Conservation (phyloP, 2,888 invertebrate genomes). For the Trypoxylon attenuatum region DNA sequence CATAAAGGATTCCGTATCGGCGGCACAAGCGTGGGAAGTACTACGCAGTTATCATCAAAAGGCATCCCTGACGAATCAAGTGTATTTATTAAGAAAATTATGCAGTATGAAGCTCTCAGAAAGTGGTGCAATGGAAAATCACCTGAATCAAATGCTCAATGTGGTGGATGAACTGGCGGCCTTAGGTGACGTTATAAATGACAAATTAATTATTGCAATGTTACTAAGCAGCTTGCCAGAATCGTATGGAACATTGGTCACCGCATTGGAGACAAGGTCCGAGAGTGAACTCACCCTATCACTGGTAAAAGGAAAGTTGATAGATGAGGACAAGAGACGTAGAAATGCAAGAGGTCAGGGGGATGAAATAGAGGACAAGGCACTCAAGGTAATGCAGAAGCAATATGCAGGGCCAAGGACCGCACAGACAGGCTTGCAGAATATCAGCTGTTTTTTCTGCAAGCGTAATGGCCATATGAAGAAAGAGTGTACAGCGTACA, state of each 20-base stretch:
- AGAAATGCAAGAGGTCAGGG: too few species aligned
- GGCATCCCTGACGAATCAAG: conserved; percentile 4
- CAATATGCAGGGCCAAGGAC: not conserved
- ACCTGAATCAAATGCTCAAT: too few species aligned
- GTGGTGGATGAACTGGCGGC: too few species aligned
- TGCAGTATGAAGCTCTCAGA: too few species aligned
- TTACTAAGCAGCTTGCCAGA: too few species aligned
- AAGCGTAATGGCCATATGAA: conserved; percentile 1
- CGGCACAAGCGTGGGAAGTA: not conserved
- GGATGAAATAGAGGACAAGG: not conserved
- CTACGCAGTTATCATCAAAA: not conserved
- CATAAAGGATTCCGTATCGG: not conserved
- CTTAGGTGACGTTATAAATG: too few species aligned
- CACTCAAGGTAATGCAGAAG: not conserved
- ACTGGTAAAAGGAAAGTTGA: conserved; percentile 5
- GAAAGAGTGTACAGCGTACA: conserved; percentile 4
- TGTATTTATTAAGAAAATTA: too few species aligned
- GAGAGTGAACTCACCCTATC: conserved; percentile 2
- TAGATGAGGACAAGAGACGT: not conserved
- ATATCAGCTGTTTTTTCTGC: conserved; percentile 15
- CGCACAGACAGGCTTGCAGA: too few species aligned
- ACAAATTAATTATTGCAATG: too few species aligned
- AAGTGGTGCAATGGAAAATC: too few species aligned
- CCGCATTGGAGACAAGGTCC: conserved; percentile 3
- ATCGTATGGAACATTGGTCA: too few species aligned